These are phyloP conservation scores for Nesoenas mayeri DNA, from an alignment of 2,113 vertebrate genomes.

Conservation along the genomic window DNA sequence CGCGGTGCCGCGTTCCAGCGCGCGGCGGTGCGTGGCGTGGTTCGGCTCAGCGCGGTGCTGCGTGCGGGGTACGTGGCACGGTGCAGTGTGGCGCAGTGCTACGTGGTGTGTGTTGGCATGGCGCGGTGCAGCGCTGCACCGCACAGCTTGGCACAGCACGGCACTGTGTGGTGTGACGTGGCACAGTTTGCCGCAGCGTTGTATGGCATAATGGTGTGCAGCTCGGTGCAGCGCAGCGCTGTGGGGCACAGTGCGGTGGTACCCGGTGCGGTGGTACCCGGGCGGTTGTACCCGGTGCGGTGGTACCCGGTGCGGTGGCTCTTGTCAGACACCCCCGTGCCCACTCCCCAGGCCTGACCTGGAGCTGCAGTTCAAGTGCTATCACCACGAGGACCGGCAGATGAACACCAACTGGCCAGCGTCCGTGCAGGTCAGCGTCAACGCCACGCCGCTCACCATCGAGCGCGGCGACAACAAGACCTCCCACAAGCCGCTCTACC, in stretches of 20 bases:
- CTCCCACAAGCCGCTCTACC: constrained; percentile 93
- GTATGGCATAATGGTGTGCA: rapidly evolving
- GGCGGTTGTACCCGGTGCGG: no score
- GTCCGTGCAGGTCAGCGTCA: constrained; percentile 95
- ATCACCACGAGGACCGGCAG: constrained; percentile 95
- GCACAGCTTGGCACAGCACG: no score
- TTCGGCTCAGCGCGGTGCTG: rapidly evolving
- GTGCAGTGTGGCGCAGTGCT: not conserved
- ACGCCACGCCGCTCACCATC: constrained; percentile 89
- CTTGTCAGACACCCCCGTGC: rapidly evolving
- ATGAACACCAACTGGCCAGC: constrained; percentile 98
- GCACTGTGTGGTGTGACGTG: rapidly evolving
- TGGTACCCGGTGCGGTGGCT: rapidly evolving
- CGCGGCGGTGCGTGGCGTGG: rapidly evolving
- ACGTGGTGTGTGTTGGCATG: rapidly evolving
- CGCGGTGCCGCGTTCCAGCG: rapidly evolving
- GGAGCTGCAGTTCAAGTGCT: constrained; percentile 97
- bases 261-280: no score
- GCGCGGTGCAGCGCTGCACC: no score
- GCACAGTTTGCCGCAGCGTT: no score
- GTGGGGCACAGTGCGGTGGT: no score
- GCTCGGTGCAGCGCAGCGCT: not conserved
- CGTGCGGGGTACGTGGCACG: not conserved
- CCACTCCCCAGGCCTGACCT: constrained; percentile 84
- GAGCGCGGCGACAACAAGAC: constrained; percentile 96